Percentiles rank a stretch among this genome's conserved stretches.
phyloP scores from a whole-genome alignment of 2,888 invertebrate species.

The Dynastes grantii region DNA sequence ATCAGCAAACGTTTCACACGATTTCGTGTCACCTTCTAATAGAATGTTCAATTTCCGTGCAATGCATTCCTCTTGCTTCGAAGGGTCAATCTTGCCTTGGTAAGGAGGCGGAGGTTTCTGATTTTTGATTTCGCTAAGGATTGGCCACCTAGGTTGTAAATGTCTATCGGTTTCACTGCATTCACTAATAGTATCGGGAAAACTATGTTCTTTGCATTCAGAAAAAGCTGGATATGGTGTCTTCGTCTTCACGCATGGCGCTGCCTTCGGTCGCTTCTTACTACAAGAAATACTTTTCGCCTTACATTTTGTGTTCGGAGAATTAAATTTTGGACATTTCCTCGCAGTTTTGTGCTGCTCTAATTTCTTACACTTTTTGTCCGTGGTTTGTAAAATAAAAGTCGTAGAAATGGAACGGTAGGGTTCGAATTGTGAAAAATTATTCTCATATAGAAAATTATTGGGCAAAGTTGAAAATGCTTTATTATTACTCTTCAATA shows the following conservation, averaged over 20 bases:
- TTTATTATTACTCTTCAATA: constrained; percentile 36
- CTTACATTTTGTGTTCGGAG: constrained; percentile 27
- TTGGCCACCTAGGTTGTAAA: constrained; percentile 60
- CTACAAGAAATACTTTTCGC: constrained; percentile 32
- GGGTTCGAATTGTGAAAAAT: constrained; percentile 12
- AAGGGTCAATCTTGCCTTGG: constrained; percentile 56
- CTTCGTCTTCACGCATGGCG: constrained; percentile 58
- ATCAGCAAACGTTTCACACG: constrained; percentile 58
- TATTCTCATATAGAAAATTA: constrained; percentile 26
- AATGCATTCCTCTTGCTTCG: constrained; percentile 60
- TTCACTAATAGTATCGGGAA: constrained; percentile 56
- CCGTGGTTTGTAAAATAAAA: not conserved
- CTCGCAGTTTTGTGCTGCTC: constrained; percentile 8
- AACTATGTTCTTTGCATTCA: constrained; percentile 60
- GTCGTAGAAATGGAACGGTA: constrained; percentile 8
- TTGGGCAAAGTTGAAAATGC: constrained; percentile 30
- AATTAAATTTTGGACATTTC: constrained; percentile 40
- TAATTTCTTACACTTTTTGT: constrained; percentile 46
- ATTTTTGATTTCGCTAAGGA: constrained; percentile 47
- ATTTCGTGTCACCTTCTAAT: constrained; percentile 57
- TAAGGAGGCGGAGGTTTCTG: constrained; percentile 57
- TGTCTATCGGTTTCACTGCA: constrained; percentile 55
- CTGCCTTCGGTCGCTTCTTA: not conserved
- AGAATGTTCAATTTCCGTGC: constrained; percentile 56
- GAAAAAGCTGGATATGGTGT: constrained; percentile 62